Percentiles rank a stretch among this genome's conserved stretches.
phyloP scores from a whole-genome alignment of 2,888 invertebrate genomes.

The Aporophyla lueneburgensis region DNA sequence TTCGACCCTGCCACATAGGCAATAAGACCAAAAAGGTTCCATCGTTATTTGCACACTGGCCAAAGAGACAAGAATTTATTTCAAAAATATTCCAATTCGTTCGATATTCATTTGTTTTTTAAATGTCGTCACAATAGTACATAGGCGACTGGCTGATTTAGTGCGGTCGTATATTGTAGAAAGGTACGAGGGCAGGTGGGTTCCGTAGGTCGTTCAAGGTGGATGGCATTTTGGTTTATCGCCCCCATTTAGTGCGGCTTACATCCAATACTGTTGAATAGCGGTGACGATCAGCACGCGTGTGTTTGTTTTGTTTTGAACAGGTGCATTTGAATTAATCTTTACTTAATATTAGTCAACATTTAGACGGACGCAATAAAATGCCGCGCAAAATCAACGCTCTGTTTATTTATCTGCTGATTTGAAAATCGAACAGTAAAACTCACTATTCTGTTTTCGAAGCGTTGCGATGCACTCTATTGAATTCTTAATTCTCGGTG shows the following conservation, averaged over 20 bases:
- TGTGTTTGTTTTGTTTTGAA: constrained; percentile 52
- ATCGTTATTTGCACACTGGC: not conserved
- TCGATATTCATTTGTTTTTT: constrained; percentile 60
- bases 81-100: constrained; percentile 40
- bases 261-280: constrained; percentile 61
- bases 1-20: not conserved
- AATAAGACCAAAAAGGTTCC: constrained; percentile 9
- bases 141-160: constrained; percentile 60
- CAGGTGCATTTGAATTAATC: constrained; percentile 55
- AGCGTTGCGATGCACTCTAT: too few relatives aligned
- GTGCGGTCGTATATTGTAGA: constrained; percentile 59
- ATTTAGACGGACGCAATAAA: too few relatives aligned
- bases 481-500: too few relatives aligned
- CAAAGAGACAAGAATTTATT: constrained; percentile 39
- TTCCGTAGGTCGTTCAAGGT: constrained; percentile 73
- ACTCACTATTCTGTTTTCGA: too few relatives aligned
- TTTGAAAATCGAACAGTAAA: too few relatives aligned
- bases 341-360: constrained; percentile 10
- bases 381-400: too few relatives aligned
- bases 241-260: constrained; percentile 67
- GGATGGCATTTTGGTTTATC: constrained; percentile 79
- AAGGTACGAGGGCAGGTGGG: constrained; percentile 75
- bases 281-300: constrained; percentile 58
- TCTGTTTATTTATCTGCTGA: too few relatives aligned
- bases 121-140: constrained; percentile 49